Evolutionary conservation across 2,888 invertebrate genomes (phyloP).

Genomic region (Agonopterix heracliana): DNA sequence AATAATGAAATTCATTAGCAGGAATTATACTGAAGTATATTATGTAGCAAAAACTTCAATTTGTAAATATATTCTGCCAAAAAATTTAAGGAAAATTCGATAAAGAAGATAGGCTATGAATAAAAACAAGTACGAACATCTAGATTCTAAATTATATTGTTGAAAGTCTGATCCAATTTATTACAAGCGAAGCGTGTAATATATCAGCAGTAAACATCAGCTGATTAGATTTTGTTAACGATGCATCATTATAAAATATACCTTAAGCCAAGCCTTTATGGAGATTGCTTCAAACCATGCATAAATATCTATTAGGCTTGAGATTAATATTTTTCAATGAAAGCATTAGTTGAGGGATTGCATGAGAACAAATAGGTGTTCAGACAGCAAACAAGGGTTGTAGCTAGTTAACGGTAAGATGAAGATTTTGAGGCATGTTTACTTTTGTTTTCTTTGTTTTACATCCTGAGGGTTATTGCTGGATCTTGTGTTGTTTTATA

Average conservation of each 20-base stretch:
- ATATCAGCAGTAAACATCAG: conserved; percentile 53
- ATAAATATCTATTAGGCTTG: conserved; percentile 72
- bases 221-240: conserved; percentile 55
- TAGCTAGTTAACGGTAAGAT: conserved; percentile 44
- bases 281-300: conserved; percentile 66
- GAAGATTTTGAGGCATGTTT: conserved; percentile 37
- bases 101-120: too few relatives aligned
- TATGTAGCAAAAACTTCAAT: too few relatives aligned
- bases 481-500: conserved; percentile 16
- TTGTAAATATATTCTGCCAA: too few relatives aligned
- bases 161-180: conserved; percentile 24
- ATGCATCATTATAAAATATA: conserved; percentile 44
- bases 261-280: conserved; percentile 39
- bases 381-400: conserved; percentile 64
- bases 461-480: conserved; percentile 15
- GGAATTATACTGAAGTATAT: too few relatives aligned
- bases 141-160: neutral
- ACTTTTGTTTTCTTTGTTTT: conserved; percentile 25
- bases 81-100: too few relatives aligned
- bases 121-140: too few relatives aligned
- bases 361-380: conserved; percentile 32
- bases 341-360: conserved; percentile 42
- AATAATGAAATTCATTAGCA: too few relatives aligned
- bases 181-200: conserved; percentile 39
- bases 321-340: conserved; percentile 71